Percentiles rank a stretch among this genome's conserved stretches.
phyloP scores from a whole-genome alignment of 2,797 vertebrate genomes.

The Argentina silus region DNA sequence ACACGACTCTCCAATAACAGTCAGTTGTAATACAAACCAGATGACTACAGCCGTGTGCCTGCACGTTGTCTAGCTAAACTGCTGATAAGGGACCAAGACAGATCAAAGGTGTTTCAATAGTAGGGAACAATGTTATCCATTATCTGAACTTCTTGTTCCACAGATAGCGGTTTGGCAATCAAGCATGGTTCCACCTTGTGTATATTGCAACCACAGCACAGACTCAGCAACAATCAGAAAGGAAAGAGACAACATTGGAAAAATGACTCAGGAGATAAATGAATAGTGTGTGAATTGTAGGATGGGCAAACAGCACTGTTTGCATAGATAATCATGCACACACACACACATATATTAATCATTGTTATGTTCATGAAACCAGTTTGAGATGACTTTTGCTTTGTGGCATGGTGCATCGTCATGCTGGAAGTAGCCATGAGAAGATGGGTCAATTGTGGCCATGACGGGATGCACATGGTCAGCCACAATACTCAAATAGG shows the following conservation, averaged over 20 bases:
- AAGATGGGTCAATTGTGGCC: no score
- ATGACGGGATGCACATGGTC: no score
- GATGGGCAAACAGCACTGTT: constrained; percentile 26
- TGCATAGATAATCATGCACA: neutral
- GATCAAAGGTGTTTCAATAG: no score
- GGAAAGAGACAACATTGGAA: neutral
- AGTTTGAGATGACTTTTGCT: no score
- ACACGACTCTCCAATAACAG: neutral
- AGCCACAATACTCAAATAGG: no score
- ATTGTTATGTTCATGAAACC: no score
- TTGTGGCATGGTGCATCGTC: no score
- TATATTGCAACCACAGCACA: neutral
- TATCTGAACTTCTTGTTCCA: neutral
- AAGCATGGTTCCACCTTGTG: neutral
- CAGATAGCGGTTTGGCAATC: neutral
- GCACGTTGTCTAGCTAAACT: neutral
- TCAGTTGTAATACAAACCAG: neutral
- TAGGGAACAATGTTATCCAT: no score
- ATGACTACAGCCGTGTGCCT: neutral
- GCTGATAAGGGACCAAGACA: neutral
- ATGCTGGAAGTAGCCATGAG: no score
- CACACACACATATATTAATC: no score
- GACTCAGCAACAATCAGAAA: neutral
- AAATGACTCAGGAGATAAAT: neutral
- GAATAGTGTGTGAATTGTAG: neutral